These are phyloP conservation scores for Rhineura floridana DNA, from an alignment of 2,113 vertebrate genomes.

Conservation along the genomic window DNA sequence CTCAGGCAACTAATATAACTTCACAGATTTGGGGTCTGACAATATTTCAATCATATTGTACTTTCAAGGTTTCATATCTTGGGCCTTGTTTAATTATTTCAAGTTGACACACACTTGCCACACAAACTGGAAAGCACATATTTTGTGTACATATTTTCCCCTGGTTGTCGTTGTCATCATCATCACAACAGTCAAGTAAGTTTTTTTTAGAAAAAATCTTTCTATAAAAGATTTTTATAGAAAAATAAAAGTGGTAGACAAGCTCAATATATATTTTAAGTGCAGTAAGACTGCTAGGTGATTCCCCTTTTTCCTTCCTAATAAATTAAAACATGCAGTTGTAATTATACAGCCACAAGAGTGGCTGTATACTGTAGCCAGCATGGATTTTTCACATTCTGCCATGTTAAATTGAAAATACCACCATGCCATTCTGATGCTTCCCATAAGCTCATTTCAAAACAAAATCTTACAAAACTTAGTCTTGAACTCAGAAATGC, in stretches of 20 bases:
- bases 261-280: background rate
- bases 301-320: constrained; percentile 1
- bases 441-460: too few species aligned
- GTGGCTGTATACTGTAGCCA: too few species aligned
- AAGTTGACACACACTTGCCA: constrained; percentile 44
- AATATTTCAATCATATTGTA: constrained; percentile 19
- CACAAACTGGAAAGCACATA: background rate
- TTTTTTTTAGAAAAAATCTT: background rate
- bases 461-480: too few species aligned
- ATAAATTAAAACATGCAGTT: too few species aligned
- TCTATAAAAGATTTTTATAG: too few species aligned
- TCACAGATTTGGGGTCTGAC: constrained; percentile 28
- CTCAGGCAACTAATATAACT: constrained; percentile 25
- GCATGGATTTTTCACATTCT: too few species aligned
- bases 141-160: constrained; percentile 37
- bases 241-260: constrained; percentile 52
- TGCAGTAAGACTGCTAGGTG: background rate
- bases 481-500: too few species aligned
- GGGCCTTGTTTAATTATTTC: constrained; percentile 34
- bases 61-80: constrained; percentile 43
- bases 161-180: constrained; percentile 3
- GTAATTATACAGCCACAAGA: too few species aligned
- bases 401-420: too few species aligned
- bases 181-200: constrained; percentile 43
- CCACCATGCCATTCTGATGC: too few species aligned